phyloP scores from a whole-genome alignment of 2,888 invertebrate genomes.

The Stenchaetothrips biformis region DNA sequence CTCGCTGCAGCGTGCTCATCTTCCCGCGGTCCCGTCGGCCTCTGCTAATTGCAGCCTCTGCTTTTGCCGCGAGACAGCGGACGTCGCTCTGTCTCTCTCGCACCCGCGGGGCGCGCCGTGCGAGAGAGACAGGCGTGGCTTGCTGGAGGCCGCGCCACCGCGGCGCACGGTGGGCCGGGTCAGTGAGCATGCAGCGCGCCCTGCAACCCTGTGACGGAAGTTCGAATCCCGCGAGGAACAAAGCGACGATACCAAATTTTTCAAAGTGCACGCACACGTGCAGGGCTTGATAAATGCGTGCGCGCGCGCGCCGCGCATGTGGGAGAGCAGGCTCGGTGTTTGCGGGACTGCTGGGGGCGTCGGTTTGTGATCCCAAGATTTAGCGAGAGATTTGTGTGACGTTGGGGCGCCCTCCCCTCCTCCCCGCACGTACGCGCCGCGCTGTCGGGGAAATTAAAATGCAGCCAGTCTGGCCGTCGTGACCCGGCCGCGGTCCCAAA shows the following conservation, averaged over 20 bases:
- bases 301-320: not conserved
- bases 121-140: too few species aligned
- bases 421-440: not conserved
- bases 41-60: not conserved
- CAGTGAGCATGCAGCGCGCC: too few species aligned
- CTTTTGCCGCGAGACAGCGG: too few species aligned
- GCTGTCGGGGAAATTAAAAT: slow-evolving; percentile 16
- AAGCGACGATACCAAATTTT: too few species aligned
- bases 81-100: too few species aligned
- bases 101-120: too few species aligned
- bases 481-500: too few species aligned
- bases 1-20: not conserved
- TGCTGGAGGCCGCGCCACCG: too few species aligned
- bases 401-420: not conserved
- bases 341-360: not conserved
- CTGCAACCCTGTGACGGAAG: too few species aligned
- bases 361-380: slow-evolving; percentile 4
- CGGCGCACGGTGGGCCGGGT: too few species aligned
- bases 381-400: not conserved
- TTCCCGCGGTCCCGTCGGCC: not conserved
- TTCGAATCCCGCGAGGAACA: too few species aligned
- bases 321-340: not conserved
- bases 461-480: not conserved
- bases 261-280: too few species aligned
- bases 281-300: not conserved